Base-by-base conservation (phyloP, 2,797 vertebrate species). In the Pseudochirops corinnae region DNA sequence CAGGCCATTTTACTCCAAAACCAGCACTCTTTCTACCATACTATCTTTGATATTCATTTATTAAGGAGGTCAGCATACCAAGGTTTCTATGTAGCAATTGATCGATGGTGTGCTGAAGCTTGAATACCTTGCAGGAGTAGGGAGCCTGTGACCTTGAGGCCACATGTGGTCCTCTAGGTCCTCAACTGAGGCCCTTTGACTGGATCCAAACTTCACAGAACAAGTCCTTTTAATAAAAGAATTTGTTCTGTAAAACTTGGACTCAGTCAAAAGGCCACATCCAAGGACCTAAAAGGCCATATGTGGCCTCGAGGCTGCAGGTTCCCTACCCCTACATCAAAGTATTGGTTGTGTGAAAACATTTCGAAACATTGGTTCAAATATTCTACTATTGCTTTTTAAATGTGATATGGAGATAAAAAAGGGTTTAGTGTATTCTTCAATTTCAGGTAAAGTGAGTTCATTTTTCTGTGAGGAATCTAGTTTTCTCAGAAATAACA, bases 401-500 rank as follows among this genome's bases (percentile, higher is more conserved):
- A 82, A 12, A 82, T 46, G 9, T 82, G 39, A 67, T 67, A 16
- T 16, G 0, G 4, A 82, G 24, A 39, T 9, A 26, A 24, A 82
- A 26, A 26, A n/a, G n/a, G 9, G 0, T 55, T 96, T 52, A 94
- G 21, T 93, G 9, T 31, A 90, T 90, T 5, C 12, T 94, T 92
- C 90, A 39, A 56, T 90, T 93, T 94, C 94, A 90, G 21, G 55
- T 90, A 56, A 33, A 29, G 33, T 96, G 92, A 82, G 58, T 94
- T 92, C n/a, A 60, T 92, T 96, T 94, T 10, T 53, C 55, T 50
- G 29, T 93, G 90, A 94, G 26, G 90, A 33, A 1, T 62, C 0
- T 92, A 92, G 90, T 96, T 95, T 93, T 93, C 91, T 94, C 91
- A 91, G 53, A 92, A 93, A 90, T 93, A 33, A 56, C 26, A 93